Base-by-base conservation (phyloP, 2,113 vertebrate species). In the Nothocercus nigrocapillus region DNA sequence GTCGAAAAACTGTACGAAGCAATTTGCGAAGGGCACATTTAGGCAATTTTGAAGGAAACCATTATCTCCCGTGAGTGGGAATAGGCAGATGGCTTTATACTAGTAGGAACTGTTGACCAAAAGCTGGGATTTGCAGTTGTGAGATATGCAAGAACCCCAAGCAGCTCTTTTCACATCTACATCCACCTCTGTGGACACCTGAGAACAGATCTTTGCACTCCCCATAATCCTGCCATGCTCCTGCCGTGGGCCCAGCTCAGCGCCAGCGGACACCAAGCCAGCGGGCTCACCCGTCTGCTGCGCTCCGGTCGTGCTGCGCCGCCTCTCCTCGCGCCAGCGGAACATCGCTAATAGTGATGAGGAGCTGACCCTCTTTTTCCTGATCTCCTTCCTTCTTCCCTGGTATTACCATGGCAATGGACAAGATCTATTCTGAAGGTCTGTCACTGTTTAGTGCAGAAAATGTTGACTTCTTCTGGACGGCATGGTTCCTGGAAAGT, bases 41-140 rank as follows among this genome's bases (percentile, higher is more conserved):
- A 56, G 78, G 86, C 17, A 16, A 61, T 90, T 93, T 90, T 54
- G 15, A 51, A 63, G 77, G 73, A 70, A 88, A 97, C 83, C 83
- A 59, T 30, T 68, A 86, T 13, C 76, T 94, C 54, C 76, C 19
- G 20, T 19, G 61, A 67, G 79, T 14, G 2, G 51, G 63, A 69
- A 45, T 66, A 56, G 3, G 72, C 70, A 56, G 69, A 30, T 0
- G 0, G 77, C 47, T 89, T 76, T 75, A 62, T 7, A 44, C n/a
- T 58, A 73, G 63, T 1, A 0, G 47, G 47, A 85, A 59, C 72
- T 68, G 36, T n/a, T 59, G 66, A 78, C 38, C 85, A 51, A 54
- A 66, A 87, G 73, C 64, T 77, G 63, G 9, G 4, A 27, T 59
- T 79, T 0, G 0, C 30, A 45, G 18, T 2, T 85, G 49, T 53